phyloP scores from a whole-genome alignment of 2,888 invertebrate species.

The Lochmaea capreae region DNA sequence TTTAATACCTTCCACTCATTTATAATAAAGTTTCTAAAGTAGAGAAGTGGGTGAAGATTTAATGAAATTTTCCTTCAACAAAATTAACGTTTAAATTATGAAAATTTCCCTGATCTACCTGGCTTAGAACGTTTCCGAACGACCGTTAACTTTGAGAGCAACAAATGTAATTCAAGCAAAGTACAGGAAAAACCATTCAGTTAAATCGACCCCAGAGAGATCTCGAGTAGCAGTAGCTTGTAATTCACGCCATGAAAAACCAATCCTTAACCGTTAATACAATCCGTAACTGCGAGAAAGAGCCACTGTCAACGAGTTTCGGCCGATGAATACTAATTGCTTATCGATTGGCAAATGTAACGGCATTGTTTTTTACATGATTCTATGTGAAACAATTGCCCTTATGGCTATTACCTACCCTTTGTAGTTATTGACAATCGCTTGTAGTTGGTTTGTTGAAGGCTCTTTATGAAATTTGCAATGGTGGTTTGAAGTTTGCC shows the following conservation, averaged over 20 bases:
- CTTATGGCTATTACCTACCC: slow-evolving; percentile 23
- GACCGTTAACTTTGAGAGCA: no score
- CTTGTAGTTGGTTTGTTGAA: slow-evolving; percentile 10
- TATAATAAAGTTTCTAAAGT: no score
- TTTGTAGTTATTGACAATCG: slow-evolving; percentile 22
- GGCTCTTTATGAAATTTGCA: slow-evolving; percentile 19
- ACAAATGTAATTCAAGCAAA: no score
- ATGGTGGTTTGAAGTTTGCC: slow-evolving; percentile 14
- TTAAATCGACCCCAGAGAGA: background rate
- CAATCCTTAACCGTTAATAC: slow-evolving; percentile 26
- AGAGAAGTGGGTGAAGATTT: no score
- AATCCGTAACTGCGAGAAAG: slow-evolving; percentile 33
- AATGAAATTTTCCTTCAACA: no score
- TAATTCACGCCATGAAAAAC: slow-evolving; percentile 19
- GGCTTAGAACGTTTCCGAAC: no score
- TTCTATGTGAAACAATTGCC: slow-evolving; percentile 29
- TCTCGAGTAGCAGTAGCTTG: background rate
- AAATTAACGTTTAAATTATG: no score
- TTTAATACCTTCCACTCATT: no score
- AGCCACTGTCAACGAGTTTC: slow-evolving; percentile 52
- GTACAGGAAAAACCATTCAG: no score
- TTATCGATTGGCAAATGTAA: slow-evolving; percentile 44
- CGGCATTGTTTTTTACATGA: slow-evolving; percentile 24
- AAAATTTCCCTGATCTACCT: no score
- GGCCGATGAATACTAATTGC: slow-evolving; percentile 55